A percentile compares a stretch with the other conserved stretches of the same genome.
phyloP scores from a whole-genome alignment of 2,888 invertebrate genomes.

The Ganaspis brasiliensis region DNA sequence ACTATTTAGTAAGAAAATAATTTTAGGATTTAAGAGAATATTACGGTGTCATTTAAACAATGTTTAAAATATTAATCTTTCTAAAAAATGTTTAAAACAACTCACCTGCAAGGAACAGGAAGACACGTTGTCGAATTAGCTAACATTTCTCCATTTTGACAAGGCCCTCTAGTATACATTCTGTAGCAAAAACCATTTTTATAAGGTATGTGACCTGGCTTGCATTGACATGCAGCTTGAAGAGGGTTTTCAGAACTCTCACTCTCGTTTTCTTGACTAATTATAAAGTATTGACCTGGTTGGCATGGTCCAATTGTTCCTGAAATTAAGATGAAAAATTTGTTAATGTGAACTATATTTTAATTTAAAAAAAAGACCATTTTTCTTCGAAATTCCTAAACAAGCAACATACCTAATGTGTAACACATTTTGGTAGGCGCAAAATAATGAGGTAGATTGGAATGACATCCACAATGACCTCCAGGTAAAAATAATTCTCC shows the following conservation, averaged over 20 bases:
- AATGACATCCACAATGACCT: constrained; percentile 87
- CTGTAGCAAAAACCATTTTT: constrained; percentile 88
- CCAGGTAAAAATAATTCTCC: constrained; percentile 91
- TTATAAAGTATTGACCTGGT: constrained; percentile 87
- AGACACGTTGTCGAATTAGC: constrained; percentile 86
- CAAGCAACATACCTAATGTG: constrained; percentile 84
- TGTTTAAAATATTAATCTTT: too few species aligned
- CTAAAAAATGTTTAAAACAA: background rate
- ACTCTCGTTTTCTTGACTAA: constrained; percentile 73
- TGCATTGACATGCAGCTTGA: constrained; percentile 86
- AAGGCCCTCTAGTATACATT: constrained; percentile 90
- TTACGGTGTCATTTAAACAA: too few species aligned
- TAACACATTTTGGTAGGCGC: constrained; percentile 87
- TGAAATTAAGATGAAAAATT: constrained; percentile 74
- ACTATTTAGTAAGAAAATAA: too few species aligned
- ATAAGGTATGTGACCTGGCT: constrained; percentile 85
- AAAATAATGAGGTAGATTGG: constrained; percentile 88
- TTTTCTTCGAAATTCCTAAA: background rate
- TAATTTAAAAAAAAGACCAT: background rate
- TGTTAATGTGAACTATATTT: background rate
- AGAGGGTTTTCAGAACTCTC: constrained; percentile 65
- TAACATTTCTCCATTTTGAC: constrained; percentile 86
- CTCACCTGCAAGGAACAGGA: constrained; percentile 85
- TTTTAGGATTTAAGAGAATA: too few species aligned
- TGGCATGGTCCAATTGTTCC: constrained; percentile 89